Evolutionary conservation across 2,888 invertebrate genomes (phyloP).

Genomic region (Rhingia rostrata): DNA sequence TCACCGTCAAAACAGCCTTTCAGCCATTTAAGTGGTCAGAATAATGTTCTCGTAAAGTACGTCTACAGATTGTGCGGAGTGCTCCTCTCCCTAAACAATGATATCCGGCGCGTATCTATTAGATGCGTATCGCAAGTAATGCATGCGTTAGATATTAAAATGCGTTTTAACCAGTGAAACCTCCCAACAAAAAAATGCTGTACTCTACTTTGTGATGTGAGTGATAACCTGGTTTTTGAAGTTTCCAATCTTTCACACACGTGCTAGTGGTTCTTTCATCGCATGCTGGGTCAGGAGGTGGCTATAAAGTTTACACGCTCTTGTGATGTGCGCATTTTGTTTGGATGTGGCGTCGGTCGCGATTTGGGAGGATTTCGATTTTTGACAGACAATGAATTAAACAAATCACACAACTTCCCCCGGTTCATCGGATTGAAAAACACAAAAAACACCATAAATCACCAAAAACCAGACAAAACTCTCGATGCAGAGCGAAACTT

Average conservation of each 20-base stretch:
- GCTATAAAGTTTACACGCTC: slow-evolving; percentile 5
- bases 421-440: slow-evolving; percentile 37
- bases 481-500: slow-evolving; percentile 33
- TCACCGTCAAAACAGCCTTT: slow-evolving; percentile 3
- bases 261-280: slow-evolving; percentile 29
- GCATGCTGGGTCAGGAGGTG: slow-evolving; percentile 16
- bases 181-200: not conserved
- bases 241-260: slow-evolving; percentile 38
- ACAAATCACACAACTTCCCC: slow-evolving; percentile 43
- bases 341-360: not conserved
- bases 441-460: slow-evolving; percentile 66
- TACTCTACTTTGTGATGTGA: not conserved
- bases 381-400: slow-evolving; percentile 66
- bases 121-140: slow-evolving; percentile 58
- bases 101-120: slow-evolving; percentile 12
- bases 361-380: slow-evolving; percentile 20
- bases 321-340: not conserved
- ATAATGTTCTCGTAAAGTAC: slow-evolving; percentile 56
- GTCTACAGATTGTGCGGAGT: slow-evolving; percentile 1
- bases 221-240: slow-evolving; percentile 47
- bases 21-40: slow-evolving; percentile 48
- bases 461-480: slow-evolving; percentile 58
- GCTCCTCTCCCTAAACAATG: not conserved
- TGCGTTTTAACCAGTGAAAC: slow-evolving; percentile 15
- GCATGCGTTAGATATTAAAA: slow-evolving; percentile 47